Base-by-base conservation (phyloP, 1,140 invertebrate genomes). In the Spodoptera litura region DNA sequence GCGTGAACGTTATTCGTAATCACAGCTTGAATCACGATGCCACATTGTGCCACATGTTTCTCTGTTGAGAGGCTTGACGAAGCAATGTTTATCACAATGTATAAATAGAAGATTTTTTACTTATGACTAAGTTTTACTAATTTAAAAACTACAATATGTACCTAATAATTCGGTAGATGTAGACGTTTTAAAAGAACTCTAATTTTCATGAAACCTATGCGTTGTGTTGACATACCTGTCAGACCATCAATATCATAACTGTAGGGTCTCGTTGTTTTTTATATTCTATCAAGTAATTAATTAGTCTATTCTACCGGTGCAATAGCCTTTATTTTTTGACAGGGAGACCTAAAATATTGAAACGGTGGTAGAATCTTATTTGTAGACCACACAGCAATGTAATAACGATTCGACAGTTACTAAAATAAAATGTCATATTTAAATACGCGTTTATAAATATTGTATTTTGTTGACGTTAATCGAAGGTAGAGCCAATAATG, bases 1-100 rank as follows among this genome's bases (percentile, higher is more conserved):
- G 72, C 78, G 81, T 78, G 73, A 85, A 84, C 49, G 62, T 82
- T 80, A 81, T 78, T 81, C 12, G 75, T 74, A 62, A 68, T 73
- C 56, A 61, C 38, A 38, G 59, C 78, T 74, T 58, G 71, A 76
- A 77, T 82, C 44, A 20, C 58, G 20, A 56, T 79, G 55, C 56
- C 83, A 62, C 70, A 78, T 74, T n/a, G 58, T 79, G 59, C 56
- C 83, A 62, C 75, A 78, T 74, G 62, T 77, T 71, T 61, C 77
- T 72, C 51, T 74, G 79, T 5, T 72, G 78, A 85, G 74, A 81
- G 13, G 76, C 80, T 82, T 82, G 68, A 83, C 76, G 80, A 75
- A 83, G 74, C 52, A 56, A 75, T 73, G 9, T 83, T 83, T 78
- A 76, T 78, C 62, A 68, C 51, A 44, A 71, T 4, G 12, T 58